A percentile compares a stretch with the other conserved stretches of the same genome.
phyloP scores from a whole-genome alignment of 2,797 vertebrate genomes.

The Apodemus agrarius region DNA sequence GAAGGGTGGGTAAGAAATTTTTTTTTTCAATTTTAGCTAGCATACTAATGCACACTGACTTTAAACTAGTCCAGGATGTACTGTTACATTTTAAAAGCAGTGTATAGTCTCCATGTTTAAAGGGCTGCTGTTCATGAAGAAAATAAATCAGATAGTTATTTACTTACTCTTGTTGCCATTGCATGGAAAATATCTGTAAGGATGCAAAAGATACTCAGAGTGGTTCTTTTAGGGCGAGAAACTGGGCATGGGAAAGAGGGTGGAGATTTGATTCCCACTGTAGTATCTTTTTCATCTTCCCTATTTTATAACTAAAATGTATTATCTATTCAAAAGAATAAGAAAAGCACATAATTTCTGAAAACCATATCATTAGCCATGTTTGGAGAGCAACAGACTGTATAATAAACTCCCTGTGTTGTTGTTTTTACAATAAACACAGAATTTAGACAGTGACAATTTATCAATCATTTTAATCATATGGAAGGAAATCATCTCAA shows the following conservation, averaged over 20 bases:
- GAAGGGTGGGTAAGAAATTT: neutral
- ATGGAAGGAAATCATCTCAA: neutral
- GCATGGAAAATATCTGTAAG: neutral
- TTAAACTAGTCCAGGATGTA: neutral
- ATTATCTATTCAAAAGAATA: conserved; percentile 32
- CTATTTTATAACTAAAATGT: conserved; percentile 20
- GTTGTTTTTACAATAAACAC: conserved; percentile 44
- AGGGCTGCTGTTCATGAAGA: neutral
- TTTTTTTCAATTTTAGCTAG: neutral
- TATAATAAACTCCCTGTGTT: neutral
- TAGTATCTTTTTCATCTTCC: neutral
- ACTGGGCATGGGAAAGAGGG: neutral
- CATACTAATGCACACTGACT: neutral
- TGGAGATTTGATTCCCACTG: neutral
- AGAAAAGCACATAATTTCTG: conserved; percentile 15
- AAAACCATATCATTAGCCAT: conserved; percentile 20
- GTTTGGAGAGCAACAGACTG: conserved; percentile 32
- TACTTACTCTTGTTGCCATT: neutral
- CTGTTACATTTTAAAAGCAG: conserved; percentile 10
- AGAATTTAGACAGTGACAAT: neutral
- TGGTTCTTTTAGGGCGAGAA: neutral
- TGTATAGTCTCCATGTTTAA: neutral
- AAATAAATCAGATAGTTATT: neutral
- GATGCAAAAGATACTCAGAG: neutral
- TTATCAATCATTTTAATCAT: conserved; percentile 31